A percentile compares a stretch with the other conserved stretches of the same genome.
Evolutionary conservation across 64 coral and sea anemone species (phyloP).

Genomic region (Stylophora pistillata): DNA sequence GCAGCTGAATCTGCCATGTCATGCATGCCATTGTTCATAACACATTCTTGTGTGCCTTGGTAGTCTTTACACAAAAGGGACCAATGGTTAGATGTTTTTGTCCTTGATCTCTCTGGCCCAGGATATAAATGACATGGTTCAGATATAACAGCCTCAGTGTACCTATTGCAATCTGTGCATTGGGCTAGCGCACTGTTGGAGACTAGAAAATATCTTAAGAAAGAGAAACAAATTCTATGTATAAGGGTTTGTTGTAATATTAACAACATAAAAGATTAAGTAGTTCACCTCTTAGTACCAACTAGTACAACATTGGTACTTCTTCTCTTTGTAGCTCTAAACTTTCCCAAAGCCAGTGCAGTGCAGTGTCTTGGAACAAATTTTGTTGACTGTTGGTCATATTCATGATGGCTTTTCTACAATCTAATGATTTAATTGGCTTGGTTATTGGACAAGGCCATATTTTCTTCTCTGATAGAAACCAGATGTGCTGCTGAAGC

Average conservation of each 20-base stretch:
- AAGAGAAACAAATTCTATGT: background rate
- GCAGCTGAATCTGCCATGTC: conserved; percentile 17
- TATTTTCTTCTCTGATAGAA: conserved; percentile 21
- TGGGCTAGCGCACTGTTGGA: conserved; percentile 46
- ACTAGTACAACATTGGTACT: conserved; percentile 41
- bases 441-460: conserved; percentile 27
- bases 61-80: background rate
- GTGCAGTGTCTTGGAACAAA: conserved; percentile 50
- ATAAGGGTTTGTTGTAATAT: background rate
- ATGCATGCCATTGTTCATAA: conserved; percentile 1
- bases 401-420: conserved; percentile 40
- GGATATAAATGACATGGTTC: background rate
- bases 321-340: conserved; percentile 33
- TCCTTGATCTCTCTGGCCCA: background rate
- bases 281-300: conserved; percentile 35
- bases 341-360: conserved; percentile 14
- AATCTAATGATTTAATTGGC: conserved; percentile 24
- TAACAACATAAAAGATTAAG: background rate
- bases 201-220: conserved; percentile 48
- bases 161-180: conserved; percentile 56
- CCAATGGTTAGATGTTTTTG: background rate
- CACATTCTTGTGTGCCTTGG: background rate
- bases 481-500: conserved; percentile 30
- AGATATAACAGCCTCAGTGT: conserved; percentile 44
- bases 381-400: conserved; percentile 41